Evolutionary conservation across 2,797 vertebrate species (phyloP).

Genomic region (Pangasius sanitwongsei): DNA sequence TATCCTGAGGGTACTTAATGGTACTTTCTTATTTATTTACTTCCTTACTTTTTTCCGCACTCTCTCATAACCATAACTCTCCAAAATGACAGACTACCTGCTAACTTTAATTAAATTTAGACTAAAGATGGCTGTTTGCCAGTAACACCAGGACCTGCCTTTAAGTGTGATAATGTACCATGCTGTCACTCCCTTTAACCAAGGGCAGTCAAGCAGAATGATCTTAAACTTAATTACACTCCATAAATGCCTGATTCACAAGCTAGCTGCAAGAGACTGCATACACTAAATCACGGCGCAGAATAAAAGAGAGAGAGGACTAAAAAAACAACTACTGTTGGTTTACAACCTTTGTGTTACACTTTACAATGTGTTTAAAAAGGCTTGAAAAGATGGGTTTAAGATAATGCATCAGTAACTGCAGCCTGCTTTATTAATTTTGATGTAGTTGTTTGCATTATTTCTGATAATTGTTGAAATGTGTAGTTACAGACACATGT

Average conservation of each 20-base stretch:
- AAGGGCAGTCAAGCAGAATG: slow-evolving; percentile 32
- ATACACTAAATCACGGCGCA: slow-evolving; percentile 25
- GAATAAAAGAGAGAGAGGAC: slow-evolving; percentile 4
- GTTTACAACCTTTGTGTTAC: slow-evolving; percentile 15
- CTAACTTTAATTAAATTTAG: slow-evolving; percentile 51
- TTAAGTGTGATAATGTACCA: slow-evolving; percentile 27
- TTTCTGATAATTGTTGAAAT: not conserved
- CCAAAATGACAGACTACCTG: slow-evolving; percentile 20
- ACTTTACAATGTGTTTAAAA: slow-evolving; percentile 3
- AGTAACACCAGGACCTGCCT: slow-evolving; percentile 32
- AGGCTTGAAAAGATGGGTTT: not conserved
- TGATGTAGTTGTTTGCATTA: not conserved
- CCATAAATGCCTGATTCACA: slow-evolving; percentile 41
- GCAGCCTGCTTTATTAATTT: not conserved
- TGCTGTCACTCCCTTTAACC: slow-evolving; percentile 25
- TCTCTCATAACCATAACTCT: slow-evolving; percentile 16
- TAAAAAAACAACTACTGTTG: slow-evolving; percentile 2
- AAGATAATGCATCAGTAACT: slow-evolving; percentile 3
- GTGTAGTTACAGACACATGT: not conserved
- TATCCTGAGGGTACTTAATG: not conserved
- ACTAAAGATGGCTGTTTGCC: slow-evolving; percentile 40
- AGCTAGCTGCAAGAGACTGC: slow-evolving; percentile 9
- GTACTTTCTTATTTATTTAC: not conserved
- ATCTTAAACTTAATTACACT: slow-evolving; percentile 52
- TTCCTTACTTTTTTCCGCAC: slow-evolving; percentile 10